Base-by-base conservation (phyloP, 2,888 invertebrate genomes). In the Tenthredo distinguenda region DNA sequence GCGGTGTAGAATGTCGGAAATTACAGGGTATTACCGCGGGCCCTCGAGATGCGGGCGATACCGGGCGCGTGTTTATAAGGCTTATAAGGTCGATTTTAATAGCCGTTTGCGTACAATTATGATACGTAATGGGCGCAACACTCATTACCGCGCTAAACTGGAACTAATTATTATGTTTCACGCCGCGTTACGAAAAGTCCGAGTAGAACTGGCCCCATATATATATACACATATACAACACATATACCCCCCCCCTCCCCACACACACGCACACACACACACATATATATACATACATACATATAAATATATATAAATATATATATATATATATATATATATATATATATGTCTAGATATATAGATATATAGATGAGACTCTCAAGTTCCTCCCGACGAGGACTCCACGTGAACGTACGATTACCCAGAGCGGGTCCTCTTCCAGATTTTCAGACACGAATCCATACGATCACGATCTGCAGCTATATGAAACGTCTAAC, bases 1-100 rank as follows among this genome's bases (percentile, higher is more conserved):
- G 72, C 72, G 72, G 91, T 91, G 87, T 90, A 91, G 90, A 91
- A 91, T 91, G 91, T 91, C 90, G 91, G 90, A 92, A 92, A 92
- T 92, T 92, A 92, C 90, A 92, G 92, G 92, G 92, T 92, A 91
- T 91, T 91, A 91, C 89, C 90, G 89, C 90, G 89, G 88, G 86
- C 65, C 68, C 62, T 15, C 2, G 88, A 88, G 90, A 88, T 89
- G 88, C 88, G 88, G 88, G 91, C 90, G 89, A 89, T 90, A 85
- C 86, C 85, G 86, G 84, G 87, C 90, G 86, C 90, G 88, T 90
- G 89, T 89, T 91, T 90, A 90, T 90, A 90, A 91, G 89, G 89
- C 89, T 91, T 90, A 90, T 90, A 89, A 90, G 90, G 90, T 91
- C 90, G 90, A 91, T 91, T 91, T 91, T 91, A 91, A 91, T 91